Evolutionary conservation across 2,113 vertebrate species (phyloP).

Genomic region (Heptranchias perlo): DNA sequence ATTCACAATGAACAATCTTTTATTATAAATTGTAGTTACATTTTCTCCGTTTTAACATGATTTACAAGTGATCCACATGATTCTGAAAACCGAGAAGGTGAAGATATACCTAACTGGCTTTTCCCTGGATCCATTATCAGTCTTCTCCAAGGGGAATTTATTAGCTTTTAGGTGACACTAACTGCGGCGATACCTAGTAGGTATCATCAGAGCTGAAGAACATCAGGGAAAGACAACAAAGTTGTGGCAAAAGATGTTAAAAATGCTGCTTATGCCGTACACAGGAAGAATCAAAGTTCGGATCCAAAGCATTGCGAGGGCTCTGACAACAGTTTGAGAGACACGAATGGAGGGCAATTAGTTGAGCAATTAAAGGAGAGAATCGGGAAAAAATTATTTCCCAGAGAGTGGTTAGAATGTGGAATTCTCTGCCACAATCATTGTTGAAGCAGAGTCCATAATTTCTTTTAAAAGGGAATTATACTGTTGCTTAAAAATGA

Average conservation of each 20-base stretch:
- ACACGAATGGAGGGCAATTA: background rate
- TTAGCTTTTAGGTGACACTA: background rate
- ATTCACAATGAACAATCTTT: background rate
- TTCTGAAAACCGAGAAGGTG: background rate
- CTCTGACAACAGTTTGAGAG: background rate
- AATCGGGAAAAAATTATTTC: background rate
- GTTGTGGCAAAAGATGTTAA: background rate
- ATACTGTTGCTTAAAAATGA: background rate
- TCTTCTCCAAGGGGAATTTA: background rate
- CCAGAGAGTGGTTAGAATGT: background rate
- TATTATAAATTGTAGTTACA: background rate
- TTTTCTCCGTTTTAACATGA: background rate
- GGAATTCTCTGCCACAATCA: background rate
- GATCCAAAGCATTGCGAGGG: background rate
- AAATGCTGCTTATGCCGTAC: background rate
- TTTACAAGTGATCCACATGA: background rate
- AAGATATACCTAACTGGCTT: background rate
- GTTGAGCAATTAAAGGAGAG: background rate
- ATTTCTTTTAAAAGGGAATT: background rate
- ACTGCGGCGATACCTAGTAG: background rate
- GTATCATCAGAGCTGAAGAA: background rate
- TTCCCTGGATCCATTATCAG: background rate
- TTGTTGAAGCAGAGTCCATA: background rate
- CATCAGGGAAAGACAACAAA: background rate
- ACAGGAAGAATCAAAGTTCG: background rate